A percentile compares a stretch with the other conserved stretches of the same genome.
phyloP scores from a whole-genome alignment of 2,797 vertebrate species.

The Gila robusta region DNA sequence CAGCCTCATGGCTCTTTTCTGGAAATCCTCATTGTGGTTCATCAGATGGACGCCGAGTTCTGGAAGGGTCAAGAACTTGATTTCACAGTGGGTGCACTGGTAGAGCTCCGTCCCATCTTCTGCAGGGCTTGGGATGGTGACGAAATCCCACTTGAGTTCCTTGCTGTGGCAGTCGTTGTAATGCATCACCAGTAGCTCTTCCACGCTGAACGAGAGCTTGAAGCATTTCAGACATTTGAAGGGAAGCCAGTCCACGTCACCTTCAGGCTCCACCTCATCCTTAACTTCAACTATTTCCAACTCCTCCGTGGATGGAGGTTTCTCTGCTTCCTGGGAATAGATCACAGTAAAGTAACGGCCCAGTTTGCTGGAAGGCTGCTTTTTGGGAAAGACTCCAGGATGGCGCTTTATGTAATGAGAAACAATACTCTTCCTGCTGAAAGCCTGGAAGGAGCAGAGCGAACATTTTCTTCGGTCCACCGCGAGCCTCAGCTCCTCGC shows the following conservation, averaged over 20 bases:
- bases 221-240: conserved; percentile 97
- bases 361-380: conserved; percentile 94
- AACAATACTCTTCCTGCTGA: conserved; percentile 98
- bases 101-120: conserved; percentile 86
- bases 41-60: conserved; percentile 89
- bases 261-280: conserved; percentile 81
- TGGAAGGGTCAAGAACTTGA: conserved; percentile 87
- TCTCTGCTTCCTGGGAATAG: conserved; percentile 91
- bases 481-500: conserved; percentile 92
- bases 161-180: conserved; percentile 94
- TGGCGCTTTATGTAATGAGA: conserved; percentile 99
- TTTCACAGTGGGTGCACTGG: conserved; percentile 95
- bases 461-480: conserved; percentile 95
- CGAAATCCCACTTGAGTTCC: conserved; percentile 95
- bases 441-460: conserved; percentile 94
- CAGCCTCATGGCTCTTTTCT: conserved; percentile 92
- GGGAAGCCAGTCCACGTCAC: conserved; percentile 88
- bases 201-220: conserved; percentile 90
- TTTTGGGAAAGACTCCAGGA: conserved; percentile 97
- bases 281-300: conserved; percentile 80
- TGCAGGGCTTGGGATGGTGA: conserved; percentile 79
- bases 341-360: conserved; percentile 96
- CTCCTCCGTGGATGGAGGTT: conserved; percentile 70
- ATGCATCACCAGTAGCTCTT: conserved; percentile 93
- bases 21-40: conserved; percentile 94